Evolutionary conservation across 2,888 invertebrate genomes (phyloP), one percentile per base, ranked within the genome.

Genomic region (Kuschelorhynchus macadamiae): DNA sequence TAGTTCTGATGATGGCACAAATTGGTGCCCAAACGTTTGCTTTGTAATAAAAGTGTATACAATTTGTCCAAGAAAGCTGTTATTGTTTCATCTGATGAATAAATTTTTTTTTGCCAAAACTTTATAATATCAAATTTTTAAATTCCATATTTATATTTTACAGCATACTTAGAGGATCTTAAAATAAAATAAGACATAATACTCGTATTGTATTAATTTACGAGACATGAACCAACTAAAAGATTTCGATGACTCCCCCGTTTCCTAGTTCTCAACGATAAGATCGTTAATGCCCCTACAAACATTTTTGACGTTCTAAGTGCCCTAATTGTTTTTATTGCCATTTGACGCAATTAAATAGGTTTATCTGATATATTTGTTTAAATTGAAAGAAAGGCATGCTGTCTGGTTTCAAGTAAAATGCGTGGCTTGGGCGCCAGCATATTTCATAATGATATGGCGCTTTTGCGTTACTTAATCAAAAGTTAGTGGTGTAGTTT

Each of bases 291-390:
- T 56, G 56, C 53, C 53, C 53, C 21, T 17, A 25, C 46, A 56
- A 44, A 14, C 56, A 56, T 46, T 56, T 56, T 56, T 44, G 30
- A 20, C n/a, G 67, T 70, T 64, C 57, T 60, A 73, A 71, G 66
- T 68, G 72, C 57, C 63, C 68, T 73, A 73, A 75, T 72, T 75
- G 63, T 39, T 63, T 55, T 71, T 75, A 73, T 73, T 69, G 71
- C 66, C 52, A 61, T 68, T 70, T 73, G 71, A 73, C 69, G 57
- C 61, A 64, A 71, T 72, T 60, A 73, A 72, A 71, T 59, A 56
- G 56, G 61, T 65, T 74, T 70, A 57, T 63, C 63, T 63, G 63
- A 53, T 63, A 63, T 47, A 16, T 39, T 21, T 49, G 20, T 39
- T 49, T 47, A 47, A 47, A 59, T 49, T 33, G 49, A 49, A 36